Base-by-base conservation (phyloP, 2,888 invertebrate genomes). In the Cetonia aurata region DNA sequence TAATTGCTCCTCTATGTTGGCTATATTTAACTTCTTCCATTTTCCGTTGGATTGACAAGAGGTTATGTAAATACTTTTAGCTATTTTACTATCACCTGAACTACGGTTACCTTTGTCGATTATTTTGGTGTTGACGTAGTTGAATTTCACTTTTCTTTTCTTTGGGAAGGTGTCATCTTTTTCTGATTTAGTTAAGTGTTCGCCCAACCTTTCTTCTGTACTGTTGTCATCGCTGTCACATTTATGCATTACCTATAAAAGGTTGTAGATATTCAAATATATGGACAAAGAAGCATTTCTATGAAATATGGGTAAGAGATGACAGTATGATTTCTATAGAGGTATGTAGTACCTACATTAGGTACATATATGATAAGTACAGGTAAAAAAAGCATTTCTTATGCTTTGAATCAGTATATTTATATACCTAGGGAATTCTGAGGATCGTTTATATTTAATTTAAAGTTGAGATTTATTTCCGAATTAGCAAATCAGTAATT, bases 61-160 rank as follows among this genome's bases (percentile, higher is more conserved):
- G 0, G 77, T 77, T 8, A 77, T 70, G 62, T 77, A 77, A 50
- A 74, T 42, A 31, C 60, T 69, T 17, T 67, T 59, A n/a, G 53
- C 57, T 13, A 67, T 46, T 48, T 69, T 70, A 17, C 25, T 48
- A 17, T 56, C 57, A 37, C 19, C 33, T 6, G 37, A 52, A 50
- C 19, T 55, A 13, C 15, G 13, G 19, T 25, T 59, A 37, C 37
- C 37, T 42, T 53, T 72, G 31, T 62, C 67, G 10, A 71, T 69
- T 69, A 71, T 48, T 48, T 17, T 48, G 6, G 67, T 59, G 13
- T 71, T 71, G 41, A 41, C 44, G 13, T 66, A 71, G n/a, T 56
- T 67, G n/a, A 71, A 71, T 59, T 71, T 71, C 42, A 71, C 59
- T 52, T 67, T 71, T 13, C 44, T 67, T 19, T 71, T 71, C 17